phyloP scores from a whole-genome alignment of 2,797 vertebrate genomes.

The Pseudochirops corinnae region DNA sequence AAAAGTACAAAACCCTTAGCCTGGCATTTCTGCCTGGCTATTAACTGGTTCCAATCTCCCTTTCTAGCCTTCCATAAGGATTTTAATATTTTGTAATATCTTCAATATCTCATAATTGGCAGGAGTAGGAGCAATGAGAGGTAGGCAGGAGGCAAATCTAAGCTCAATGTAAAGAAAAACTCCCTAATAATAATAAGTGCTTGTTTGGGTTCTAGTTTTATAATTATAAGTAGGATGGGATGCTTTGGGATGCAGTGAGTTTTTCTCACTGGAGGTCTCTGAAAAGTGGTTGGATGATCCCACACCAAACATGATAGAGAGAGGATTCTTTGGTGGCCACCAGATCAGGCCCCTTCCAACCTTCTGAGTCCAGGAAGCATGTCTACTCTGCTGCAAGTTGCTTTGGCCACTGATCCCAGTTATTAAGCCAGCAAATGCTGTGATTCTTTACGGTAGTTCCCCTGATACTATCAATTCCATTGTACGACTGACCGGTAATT shows the following conservation, averaged over 20 bases:
- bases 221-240: background rate
- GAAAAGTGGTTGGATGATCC: slow-evolving; percentile 43
- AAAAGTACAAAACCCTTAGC: background rate
- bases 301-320: slow-evolving; percentile 37
- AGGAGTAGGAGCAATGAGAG: background rate
- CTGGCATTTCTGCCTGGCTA: background rate
- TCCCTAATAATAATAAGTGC: background rate
- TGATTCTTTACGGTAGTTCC: slow-evolving; percentile 23
- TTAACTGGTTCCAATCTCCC: background rate
- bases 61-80: background rate
- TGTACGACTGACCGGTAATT: slow-evolving; percentile 3
- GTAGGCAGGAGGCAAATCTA: background rate
- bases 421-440: slow-evolving; percentile 28
- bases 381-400: slow-evolving; percentile 41
- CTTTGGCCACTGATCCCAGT: slow-evolving; percentile 18
- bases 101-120: background rate
- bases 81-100: background rate
- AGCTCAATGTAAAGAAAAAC: background rate
- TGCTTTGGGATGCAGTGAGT: background rate
- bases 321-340: background rate
- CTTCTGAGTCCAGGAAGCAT: slow-evolving; percentile 3
- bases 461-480: slow-evolving; percentile 29
- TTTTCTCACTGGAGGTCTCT: slow-evolving; percentile 4
- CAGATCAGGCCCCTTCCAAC: background rate
- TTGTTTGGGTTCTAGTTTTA: background rate